Percentiles rank a stretch among this genome's conserved stretches.
These are phyloP conservation scores for Catharus bicknelli DNA, from an alignment of 2,113 vertebrate genomes.

Conservation along the genomic window DNA sequence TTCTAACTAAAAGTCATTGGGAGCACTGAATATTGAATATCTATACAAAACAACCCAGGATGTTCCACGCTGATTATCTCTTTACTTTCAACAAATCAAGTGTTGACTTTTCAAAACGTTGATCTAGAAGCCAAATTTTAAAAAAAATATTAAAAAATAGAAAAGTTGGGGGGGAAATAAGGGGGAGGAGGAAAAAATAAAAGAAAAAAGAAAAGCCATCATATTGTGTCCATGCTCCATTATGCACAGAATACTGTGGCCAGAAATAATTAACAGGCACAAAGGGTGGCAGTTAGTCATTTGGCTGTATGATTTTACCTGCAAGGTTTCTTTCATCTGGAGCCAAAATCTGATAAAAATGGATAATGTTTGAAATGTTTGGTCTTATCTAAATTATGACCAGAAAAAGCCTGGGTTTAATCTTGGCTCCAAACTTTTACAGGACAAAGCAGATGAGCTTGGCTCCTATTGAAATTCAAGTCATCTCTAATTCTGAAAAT, in stretches of 20 bases:
- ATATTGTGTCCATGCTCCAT: slow-evolving; percentile 40
- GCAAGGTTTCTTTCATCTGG: slow-evolving; percentile 40
- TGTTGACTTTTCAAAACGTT: slow-evolving; percentile 3
- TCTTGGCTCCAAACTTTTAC: not conserved
- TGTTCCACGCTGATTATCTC: not conserved
- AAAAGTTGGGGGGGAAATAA: not conserved
- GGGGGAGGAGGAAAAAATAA: rapidly evolving
- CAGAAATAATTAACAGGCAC: slow-evolving; percentile 55
- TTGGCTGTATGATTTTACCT: slow-evolving; percentile 40
- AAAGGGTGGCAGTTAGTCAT: slow-evolving; percentile 45
- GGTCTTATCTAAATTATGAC: not conserved
- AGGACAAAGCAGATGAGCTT: not conserved
- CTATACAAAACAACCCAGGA: not conserved
- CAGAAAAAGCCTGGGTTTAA: not conserved
- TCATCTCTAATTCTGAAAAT: not conserved
- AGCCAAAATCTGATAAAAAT: slow-evolving; percentile 51
- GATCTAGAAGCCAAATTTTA: not conserved
- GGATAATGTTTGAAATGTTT: slow-evolving; percentile 15
- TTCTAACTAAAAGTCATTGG: not conserved
- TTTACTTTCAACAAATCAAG: not conserved
- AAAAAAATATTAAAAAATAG: not conserved
- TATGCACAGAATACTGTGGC: slow-evolving; percentile 2
- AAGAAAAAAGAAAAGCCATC: not conserved
- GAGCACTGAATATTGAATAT: not conserved
- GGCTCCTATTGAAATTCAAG: not conserved